phyloP scores from a whole-genome alignment of 2,113 vertebrate genomes.

The Xiphophorus hellerii region DNA sequence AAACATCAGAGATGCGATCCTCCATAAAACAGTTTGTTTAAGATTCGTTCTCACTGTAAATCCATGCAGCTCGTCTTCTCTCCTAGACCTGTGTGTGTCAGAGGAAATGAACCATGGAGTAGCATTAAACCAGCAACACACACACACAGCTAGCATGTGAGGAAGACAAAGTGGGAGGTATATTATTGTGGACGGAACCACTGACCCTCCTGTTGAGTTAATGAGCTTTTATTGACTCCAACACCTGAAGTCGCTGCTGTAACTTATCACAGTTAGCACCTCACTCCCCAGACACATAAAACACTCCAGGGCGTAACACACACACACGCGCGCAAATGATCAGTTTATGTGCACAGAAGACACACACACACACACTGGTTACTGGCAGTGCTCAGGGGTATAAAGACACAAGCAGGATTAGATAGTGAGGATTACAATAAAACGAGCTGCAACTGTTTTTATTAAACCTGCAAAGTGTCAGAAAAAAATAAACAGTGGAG shows the following conservation, averaged over 20 bases:
- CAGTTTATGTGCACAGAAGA: conserved; percentile 9
- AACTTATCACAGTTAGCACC: conserved; percentile 76
- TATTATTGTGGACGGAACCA: conserved; percentile 65
- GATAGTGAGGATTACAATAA: background rate
- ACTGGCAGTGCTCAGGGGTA: background rate
- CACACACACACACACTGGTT: background rate
- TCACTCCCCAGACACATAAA: conserved; percentile 32
- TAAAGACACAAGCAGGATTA: background rate
- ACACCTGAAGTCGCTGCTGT: conserved; percentile 69
- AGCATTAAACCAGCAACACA: conserved; percentile 41
- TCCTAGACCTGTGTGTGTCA: conserved; percentile 9
- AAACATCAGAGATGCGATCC: background rate
- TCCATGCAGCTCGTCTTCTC: background rate
- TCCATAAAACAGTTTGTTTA: background rate
- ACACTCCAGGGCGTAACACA: conserved; percentile 29
- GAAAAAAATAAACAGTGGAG: background rate
- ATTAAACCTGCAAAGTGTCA: background rate
- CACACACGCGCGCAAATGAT: conserved; percentile 18
- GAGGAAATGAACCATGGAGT: conserved; percentile 39
- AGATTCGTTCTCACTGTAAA: background rate
- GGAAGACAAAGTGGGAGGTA: conserved; percentile 68
- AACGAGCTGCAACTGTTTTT: background rate
- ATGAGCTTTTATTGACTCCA: conserved; percentile 79
- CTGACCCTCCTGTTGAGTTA: conserved; percentile 74
- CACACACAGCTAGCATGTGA: conserved; percentile 27